Base-by-base conservation (phyloP, 2,888 invertebrate species). In the Diplolepis rosae region DNA sequence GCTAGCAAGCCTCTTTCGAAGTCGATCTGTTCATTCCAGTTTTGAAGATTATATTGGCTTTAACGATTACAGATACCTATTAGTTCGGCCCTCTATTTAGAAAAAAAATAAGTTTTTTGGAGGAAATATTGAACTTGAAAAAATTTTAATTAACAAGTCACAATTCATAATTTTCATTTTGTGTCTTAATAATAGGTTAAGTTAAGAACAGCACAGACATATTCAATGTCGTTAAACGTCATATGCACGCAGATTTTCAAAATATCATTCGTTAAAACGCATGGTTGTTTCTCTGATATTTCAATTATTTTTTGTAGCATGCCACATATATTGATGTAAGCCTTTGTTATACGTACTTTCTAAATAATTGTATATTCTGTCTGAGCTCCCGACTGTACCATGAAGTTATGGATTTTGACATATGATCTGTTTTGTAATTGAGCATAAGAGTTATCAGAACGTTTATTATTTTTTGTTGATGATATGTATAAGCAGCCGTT, bases 291-390 rank as follows among this genome's bases (percentile, higher is more conserved):
- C 3, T 6, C 6, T 1, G 32, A 24, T n/a, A 68, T 45, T 4
- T 56, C 27, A 32, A 51, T 15, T 28, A 67, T 61, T 50, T 27
- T 61, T 65, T 68, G 27, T 5, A 71, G n/a, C 65, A 68, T 71
- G 15, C 42, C 6, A 24, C 54, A 54, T 15, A 28, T 24, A 30
- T 42, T 56, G 18, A 22, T 18, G 15, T 61, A 71, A 11, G 54
- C 13, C 52, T 66, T 65, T 4, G 35, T 22, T 15, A 61, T 67
- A 13, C 2, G 1, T 22, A 72, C 24, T 51, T 30, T 27, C 13
- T 72, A 27, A 18, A 56, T 66, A 56, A 66, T 30, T 18, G 71
- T 66, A 13, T 54, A 42, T 69, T 73, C 73, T 6, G 51, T 66
- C 22, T 52, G 27, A 13, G 50, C n/a, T 11, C 35, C 65, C 35